A percentile compares a stretch with the other conserved stretches of the same genome.
These are phyloP conservation scores for Leptoclinus maculatus DNA, from an alignment of 2,797 vertebrate genomes.

Conservation along the genomic window DNA sequence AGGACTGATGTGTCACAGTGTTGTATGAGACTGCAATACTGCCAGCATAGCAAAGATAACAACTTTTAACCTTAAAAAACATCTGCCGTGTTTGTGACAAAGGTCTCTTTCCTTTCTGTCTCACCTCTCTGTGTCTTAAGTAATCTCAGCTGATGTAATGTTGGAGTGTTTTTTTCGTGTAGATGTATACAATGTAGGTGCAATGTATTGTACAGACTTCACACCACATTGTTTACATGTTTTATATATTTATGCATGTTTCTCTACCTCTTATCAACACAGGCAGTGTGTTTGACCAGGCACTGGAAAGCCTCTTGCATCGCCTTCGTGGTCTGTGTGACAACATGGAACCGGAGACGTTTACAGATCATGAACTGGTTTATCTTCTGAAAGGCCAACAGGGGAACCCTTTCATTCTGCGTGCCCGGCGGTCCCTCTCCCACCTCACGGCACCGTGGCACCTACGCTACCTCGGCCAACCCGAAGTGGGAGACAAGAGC, in stretches of 20 bases:
- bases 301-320: constrained; percentile 94
- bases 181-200: neutral
- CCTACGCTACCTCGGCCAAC: constrained; percentile 95
- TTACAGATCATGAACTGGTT: constrained; percentile 95
- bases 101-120: neutral
- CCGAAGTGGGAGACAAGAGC: constrained; percentile 96
- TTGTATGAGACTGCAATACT: neutral
- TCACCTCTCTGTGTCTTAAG: neutral
- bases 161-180: neutral
- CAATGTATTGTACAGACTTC: neutral
- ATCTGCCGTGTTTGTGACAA: neutral
- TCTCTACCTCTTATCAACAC: constrained; percentile 1
- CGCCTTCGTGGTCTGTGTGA: constrained; percentile 96
- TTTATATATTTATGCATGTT: neutral
- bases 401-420: constrained; percentile 95
- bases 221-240: neutral
- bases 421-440: constrained; percentile 92
- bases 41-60: neutral
- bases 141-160: neutral
- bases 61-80: neutral
- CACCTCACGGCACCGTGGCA: constrained; percentile 92
- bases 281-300: constrained; percentile 97
- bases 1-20: neutral
- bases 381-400: constrained; percentile 98
- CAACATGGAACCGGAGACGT: constrained; percentile 96